Percentiles rank a stretch among this genome's conserved stretches.
Conservation (phyloP, 2,113 vertebrate genomes). For the Indri indri region DNA sequence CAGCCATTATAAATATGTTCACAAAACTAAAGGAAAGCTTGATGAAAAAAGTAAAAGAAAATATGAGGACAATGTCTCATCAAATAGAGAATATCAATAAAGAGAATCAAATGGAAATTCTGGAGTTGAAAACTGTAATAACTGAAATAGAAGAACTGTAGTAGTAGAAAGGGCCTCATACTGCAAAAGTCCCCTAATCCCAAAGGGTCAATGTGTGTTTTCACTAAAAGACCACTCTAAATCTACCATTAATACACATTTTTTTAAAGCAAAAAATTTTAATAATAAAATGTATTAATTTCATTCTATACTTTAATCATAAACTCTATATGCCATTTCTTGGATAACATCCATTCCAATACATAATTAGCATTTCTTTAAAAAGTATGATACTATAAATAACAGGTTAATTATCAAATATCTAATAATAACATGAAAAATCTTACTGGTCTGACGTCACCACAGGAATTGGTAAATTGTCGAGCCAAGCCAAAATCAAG, state of each 20-base stretch:
- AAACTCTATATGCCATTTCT: not conserved
- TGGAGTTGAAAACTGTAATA: not conserved
- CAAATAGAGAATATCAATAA: not conserved
- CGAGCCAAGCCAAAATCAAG: conserved; percentile 99
- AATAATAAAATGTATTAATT: not conserved
- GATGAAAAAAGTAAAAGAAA: not conserved
- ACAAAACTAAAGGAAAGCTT: not conserved
- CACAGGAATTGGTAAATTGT: conserved; percentile 98
- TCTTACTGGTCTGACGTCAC: conserved; percentile 98
- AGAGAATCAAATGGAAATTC: not conserved
- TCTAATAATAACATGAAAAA: conserved; percentile 54
- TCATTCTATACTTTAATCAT: conserved; percentile 14
- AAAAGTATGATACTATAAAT: conserved; percentile 42
- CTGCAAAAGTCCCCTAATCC: not conserved
- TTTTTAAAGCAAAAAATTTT: not conserved
- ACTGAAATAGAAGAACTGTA: not conserved
- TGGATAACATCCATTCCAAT: conserved; percentile 8
- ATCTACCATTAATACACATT: not conserved
- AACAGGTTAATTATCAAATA: conserved; percentile 54
- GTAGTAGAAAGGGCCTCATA: not conserved
- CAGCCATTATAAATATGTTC: not conserved
- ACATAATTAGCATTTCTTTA: conserved; percentile 29
- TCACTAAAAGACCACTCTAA: not conserved
- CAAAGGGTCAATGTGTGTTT: not conserved
- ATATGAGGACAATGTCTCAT: not conserved